Evolutionary conservation across 1,140 invertebrate genomes (phyloP).

Genomic region (Protaetia brevitarsis): DNA sequence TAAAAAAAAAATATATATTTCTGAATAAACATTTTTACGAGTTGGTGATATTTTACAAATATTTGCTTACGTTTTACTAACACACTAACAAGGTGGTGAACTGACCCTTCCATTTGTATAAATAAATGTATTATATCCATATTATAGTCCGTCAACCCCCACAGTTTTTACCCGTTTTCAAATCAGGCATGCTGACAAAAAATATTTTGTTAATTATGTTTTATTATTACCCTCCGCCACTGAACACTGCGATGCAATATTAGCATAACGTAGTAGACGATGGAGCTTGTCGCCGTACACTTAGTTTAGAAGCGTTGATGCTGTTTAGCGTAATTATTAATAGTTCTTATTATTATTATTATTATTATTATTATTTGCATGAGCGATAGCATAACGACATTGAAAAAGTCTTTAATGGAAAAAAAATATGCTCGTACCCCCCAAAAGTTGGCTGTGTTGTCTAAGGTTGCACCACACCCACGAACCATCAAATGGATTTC

Average conservation of each 20-base stretch:
- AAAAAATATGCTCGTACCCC: no score
- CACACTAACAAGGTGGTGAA: slow-evolving; percentile 9
- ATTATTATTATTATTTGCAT: slow-evolving; percentile 40
- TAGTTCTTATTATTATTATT: no score
- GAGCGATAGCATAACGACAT: slow-evolving; percentile 34
- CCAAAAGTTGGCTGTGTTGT: slow-evolving; percentile 48
- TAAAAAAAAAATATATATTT: slow-evolving; percentile 27
- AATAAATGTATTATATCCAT: no score
- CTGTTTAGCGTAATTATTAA: not conserved
- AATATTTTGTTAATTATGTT: not conserved
- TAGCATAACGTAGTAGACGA: slow-evolving; percentile 32
- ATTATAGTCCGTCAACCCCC: no score
- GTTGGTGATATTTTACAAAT: slow-evolving; percentile 46
- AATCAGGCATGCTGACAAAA: slow-evolving; percentile 1
- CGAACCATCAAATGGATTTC: not conserved
- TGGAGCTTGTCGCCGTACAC: slow-evolving; percentile 30
- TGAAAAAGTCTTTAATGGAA: no score
- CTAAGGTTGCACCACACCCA: slow-evolving; percentile 45
- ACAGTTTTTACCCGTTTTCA: no score
- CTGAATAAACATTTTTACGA: slow-evolving; percentile 39
- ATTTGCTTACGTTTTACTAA: slow-evolving; percentile 36
- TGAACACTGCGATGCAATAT: slow-evolving; percentile 32
- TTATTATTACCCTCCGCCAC: slow-evolving; percentile 21
- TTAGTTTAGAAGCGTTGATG: slow-evolving; percentile 33
- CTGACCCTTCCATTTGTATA: no score